Evolutionary conservation across 2,888 invertebrate genomes (phyloP), one percentile per base, ranked within the genome.

Genomic region (Torymus tubicola): DNA sequence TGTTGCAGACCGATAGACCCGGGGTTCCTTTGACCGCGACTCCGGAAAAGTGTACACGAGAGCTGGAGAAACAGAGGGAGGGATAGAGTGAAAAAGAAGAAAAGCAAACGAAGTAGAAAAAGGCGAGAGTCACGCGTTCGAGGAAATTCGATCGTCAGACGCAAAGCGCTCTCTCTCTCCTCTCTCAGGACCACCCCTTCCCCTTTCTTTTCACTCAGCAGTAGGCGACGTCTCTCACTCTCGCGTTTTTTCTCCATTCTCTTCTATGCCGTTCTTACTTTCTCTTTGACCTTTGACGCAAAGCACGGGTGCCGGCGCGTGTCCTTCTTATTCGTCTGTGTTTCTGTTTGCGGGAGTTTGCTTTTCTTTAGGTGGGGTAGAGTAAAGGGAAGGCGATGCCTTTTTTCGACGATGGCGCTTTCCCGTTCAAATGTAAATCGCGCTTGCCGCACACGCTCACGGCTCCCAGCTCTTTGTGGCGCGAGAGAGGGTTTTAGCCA

Each of bases 391-490:
- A 24, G 24, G 24, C 24, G 24, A 24, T 24, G 24, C 24, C 24
- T 24, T 24, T 24, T 24, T 24, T 24, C 24, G 24, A 24, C 24
- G 24, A 72, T 52, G 16, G 65, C 42, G 55, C n/a, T 76, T 63
- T 70, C 63, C 57, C 58, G 13, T 63, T 70, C 70, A 50, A 64
- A 78, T 78, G 78, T 67, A 78, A 78, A 78, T 78, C 67, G 71
- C 24, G 24, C 2, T 24, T 24, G 24, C 61, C 42, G 69, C 50
- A n/a, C n/a, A 16, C n/a, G 16, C 57, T 8, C 24, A n/a, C n/a
- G n/a, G n/a, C 55, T 31, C 13, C 12, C 2, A 5, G 2, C 12
- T 11, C 65, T 73, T 73, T 73, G 73, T 63, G 21, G n/a, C 58
- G 24, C 14, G 53, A 24, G 24, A 24, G 24, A 24, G 24, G 24